Evolutionary conservation across 2,113 vertebrate species (phyloP), one percentile per base, ranked within the genome.

Genomic region (Rhea americana): DNA sequence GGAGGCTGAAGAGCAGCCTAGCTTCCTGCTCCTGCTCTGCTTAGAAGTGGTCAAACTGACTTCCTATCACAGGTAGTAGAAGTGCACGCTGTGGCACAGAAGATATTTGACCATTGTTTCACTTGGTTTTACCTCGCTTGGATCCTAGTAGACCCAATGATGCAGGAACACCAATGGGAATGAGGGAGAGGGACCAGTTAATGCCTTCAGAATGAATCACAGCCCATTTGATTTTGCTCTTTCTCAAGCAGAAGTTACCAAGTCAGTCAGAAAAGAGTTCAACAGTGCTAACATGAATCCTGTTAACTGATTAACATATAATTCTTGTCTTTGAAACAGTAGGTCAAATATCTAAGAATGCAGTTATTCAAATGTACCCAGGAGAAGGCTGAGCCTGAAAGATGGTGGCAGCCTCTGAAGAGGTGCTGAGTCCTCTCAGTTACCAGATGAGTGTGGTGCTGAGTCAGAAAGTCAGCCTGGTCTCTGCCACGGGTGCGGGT

Each of bases 401-500:
- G 26, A 18, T 26, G 53, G 37, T 21, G 19, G 19, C 26, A 58
- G 89, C 4, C 13, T 24, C 75, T 45, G 56, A 72, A 85, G 87
- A 82, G 25, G 14, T 55, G 20, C 9, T 8, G n/a, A 90, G 26
- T 37, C 37, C 35, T 81, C 0, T 0, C 43, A 61, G 77, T 35
- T 62, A 30, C 35, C 5, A 2, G 24, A 45, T 1, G 1, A 73
- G 26, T 43, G 32, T 20, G 5, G 13, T 74, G n/a, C 25, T 71
- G 8, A 1, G 0, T 59, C 47, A 76, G 58, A 63, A 71, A 67
- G 4, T 18, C 25, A 28, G 15, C 39, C 11, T 5, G 39, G 28
- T 0, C 2, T 43, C 45, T 83, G 28, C 35, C 62, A 50, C 26
- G 1, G 1, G 37, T 1, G 0, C 55, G 91, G 41, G 45, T 0